Conservation (phyloP, 2,888 invertebrate genomes). For the Biston stratarius region DNA sequence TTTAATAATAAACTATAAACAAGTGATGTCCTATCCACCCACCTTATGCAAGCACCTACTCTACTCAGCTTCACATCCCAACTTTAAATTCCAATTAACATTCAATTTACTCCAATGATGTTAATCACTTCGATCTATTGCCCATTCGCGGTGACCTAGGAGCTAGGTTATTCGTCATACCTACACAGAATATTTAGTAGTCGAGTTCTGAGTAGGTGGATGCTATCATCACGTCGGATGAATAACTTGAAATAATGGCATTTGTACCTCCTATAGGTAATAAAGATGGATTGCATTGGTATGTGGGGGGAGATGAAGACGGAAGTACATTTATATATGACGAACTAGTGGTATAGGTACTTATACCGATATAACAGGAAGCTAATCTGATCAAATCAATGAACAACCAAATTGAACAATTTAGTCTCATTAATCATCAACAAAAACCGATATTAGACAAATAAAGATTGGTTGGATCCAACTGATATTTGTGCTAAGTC, state of each 20-base stretch:
- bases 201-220: conserved; percentile 21
- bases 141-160: conserved; percentile 35
- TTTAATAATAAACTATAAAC: too few species aligned
- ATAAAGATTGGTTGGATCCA: too few species aligned
- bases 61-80: background rate
- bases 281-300: background rate
- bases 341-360: too few species aligned
- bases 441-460: too few species aligned
- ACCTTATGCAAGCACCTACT: too few species aligned
- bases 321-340: background rate
- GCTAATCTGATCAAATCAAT: too few species aligned
- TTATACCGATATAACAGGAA: too few species aligned
- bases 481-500: too few species aligned
- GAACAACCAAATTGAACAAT: too few species aligned
- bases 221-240: conserved; percentile 30
- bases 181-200: conserved; percentile 9
- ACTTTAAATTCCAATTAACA: conserved; percentile 23
- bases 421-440: too few species aligned
- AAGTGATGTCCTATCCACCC: too few species aligned
- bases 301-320: background rate
- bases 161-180: conserved; percentile 36
- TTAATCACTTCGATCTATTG: conserved; percentile 30
- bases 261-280: conserved; percentile 15
- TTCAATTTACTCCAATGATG: conserved; percentile 27
- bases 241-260: conserved; percentile 23